Conservation (phyloP, 2,113 vertebrate species). For the Marmota monax region DNA sequence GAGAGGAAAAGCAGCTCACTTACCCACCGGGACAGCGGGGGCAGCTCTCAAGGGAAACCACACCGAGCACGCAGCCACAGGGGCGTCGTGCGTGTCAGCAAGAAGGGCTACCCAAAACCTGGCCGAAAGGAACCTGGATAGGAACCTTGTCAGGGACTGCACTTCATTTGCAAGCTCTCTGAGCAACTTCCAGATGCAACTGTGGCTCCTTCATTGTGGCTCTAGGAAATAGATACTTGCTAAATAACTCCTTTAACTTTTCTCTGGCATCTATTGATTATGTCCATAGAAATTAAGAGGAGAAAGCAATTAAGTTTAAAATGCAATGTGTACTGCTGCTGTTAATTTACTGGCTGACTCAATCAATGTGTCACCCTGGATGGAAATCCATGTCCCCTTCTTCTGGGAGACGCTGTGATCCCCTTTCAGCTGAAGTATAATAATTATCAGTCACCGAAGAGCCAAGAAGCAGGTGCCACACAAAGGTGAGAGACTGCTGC, state of each 20-base stretch:
- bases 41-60: constrained; percentile 46
- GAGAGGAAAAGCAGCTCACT: not conserved
- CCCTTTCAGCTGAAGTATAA: constrained; percentile 82
- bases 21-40: not conserved
- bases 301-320: constrained; percentile 92
- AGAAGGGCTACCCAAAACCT: constrained; percentile 69
- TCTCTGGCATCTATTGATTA: constrained; percentile 89
- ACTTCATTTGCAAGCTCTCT: constrained; percentile 80
- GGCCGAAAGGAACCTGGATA: constrained; percentile 78
- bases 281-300: constrained; percentile 90
- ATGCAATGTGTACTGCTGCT: constrained; percentile 87
- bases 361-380: constrained; percentile 89
- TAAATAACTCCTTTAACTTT: constrained; percentile 89
- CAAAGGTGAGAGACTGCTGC: constrained; percentile 51
- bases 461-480: constrained; percentile 54
- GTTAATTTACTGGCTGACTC: constrained; percentile 91
- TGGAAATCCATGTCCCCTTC: constrained; percentile 85
- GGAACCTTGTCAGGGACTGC: constrained; percentile 75
- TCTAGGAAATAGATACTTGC: constrained; percentile 82
- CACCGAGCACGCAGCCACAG: constrained; percentile 43
- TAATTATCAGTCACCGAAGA: constrained; percentile 79
- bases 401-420: constrained; percentile 72
- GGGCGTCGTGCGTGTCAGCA: constrained; percentile 51
- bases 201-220: constrained; percentile 82
- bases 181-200: constrained; percentile 83